phyloP scores from a whole-genome alignment of 53 echinoderm and acorn worm species.

The Paracentrotus lividus region DNA sequence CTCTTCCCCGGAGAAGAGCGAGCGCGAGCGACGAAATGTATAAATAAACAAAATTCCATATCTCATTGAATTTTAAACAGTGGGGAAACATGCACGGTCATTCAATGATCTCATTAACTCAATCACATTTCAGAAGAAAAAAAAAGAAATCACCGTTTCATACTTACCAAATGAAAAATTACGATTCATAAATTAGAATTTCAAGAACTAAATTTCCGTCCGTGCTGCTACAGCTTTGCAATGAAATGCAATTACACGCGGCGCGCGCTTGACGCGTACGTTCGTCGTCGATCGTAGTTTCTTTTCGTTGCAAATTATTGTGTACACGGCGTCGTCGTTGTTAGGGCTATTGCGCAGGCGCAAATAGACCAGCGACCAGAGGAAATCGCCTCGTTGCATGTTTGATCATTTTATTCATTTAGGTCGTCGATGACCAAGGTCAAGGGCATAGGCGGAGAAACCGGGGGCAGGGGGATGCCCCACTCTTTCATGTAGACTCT shows the following conservation, averaged over 20 bases:
- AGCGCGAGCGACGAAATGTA: no score
- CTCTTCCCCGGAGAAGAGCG: neutral
- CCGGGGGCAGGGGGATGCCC: no score
- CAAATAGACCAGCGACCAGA: no score
- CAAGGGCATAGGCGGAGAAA: no score
- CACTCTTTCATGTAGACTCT: no score
- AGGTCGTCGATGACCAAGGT: no score
- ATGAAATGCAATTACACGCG: neutral
- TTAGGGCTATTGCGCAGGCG: constrained; percentile 61
- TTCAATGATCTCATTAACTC: neutral
- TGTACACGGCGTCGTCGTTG: constrained; percentile 58
- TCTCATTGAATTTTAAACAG: neutral
- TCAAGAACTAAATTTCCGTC: neutral
- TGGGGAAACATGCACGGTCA: neutral
- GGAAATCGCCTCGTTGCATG: no score
- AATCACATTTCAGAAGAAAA: neutral
- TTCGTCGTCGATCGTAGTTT: constrained; percentile 15
- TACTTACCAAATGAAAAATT: constrained; percentile 45
- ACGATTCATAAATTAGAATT: neutral
- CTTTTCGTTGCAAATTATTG: neutral
- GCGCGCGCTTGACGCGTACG: constrained; percentile 47
- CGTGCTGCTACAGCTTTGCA: neutral
- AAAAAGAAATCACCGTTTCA: neutral
- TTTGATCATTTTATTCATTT: no score
- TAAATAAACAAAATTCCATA: neutral